phyloP scores from a whole-genome alignment of 2,797 vertebrate species.

The Pyrocephalus nanus region DNA sequence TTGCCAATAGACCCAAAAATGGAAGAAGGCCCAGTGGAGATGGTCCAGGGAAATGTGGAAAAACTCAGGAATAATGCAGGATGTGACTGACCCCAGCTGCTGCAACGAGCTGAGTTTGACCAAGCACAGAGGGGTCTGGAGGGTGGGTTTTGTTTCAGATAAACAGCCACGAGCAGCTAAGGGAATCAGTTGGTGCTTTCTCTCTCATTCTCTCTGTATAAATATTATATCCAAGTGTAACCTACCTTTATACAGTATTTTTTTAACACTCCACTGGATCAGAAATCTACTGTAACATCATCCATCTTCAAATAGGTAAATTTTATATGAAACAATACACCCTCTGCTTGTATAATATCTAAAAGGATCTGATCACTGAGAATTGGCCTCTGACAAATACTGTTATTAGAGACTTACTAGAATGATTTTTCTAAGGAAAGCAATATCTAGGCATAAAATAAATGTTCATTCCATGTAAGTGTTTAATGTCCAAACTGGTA shows the following conservation, averaged over 20 bases:
- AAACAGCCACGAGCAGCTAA: neutral
- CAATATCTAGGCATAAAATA: neutral
- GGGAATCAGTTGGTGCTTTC: neutral
- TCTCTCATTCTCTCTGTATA: neutral
- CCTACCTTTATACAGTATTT: neutral
- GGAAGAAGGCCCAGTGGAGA: neutral
- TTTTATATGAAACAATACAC: neutral
- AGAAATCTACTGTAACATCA: neutral
- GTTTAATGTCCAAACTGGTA: neutral
- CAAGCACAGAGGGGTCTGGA: neutral
- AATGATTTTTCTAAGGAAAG: neutral
- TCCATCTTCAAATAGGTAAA: accelerated
- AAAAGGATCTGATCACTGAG: neutral
- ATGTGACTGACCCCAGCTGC: neutral
- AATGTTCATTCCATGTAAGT: neutral
- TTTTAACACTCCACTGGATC: neutral
- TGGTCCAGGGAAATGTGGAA: neutral
- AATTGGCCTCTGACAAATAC: neutral
- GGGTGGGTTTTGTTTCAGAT: neutral
- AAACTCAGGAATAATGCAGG: neutral
- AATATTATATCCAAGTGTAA: neutral
- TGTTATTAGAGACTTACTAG: neutral
- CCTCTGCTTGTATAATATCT: neutral
- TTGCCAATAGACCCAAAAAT: neutral
- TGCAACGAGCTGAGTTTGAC: neutral